Conservation (phyloP, 2,888 invertebrate species). For the Acanthoscelides obtectus region DNA sequence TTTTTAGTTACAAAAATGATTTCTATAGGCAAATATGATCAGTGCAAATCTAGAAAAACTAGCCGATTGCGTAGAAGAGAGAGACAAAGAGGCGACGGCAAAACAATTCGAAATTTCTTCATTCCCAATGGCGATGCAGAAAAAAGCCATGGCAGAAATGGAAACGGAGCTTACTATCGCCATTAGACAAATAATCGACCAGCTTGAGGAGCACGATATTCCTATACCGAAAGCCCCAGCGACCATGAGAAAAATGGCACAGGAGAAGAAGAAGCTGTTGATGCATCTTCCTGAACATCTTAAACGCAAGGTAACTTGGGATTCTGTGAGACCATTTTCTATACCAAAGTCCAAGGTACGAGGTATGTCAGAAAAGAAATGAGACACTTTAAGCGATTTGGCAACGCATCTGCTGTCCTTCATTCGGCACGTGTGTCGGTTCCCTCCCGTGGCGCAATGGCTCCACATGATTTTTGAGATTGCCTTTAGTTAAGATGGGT, state of each 20-base stretch:
- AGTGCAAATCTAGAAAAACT: conserved; percentile 12
- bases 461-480: no score
- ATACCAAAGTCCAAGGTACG: no score
- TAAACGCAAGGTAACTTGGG: conserved; percentile 16
- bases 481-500: no score
- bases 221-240: conserved; percentile 13
- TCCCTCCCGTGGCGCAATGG: no score
- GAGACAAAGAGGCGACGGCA: conserved; percentile 17
- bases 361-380: no score
- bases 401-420: no score
- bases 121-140: conserved; percentile 33
- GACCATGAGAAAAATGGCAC: conserved; percentile 15
- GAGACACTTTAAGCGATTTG: no score
- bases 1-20: not conserved
- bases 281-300: conserved; percentile 25
- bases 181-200: conserved; percentile 16
- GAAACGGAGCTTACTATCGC: conserved; percentile 23
- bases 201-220: conserved; percentile 18
- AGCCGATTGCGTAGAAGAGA: conserved; percentile 15
- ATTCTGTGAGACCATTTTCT: no score
- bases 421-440: no score
- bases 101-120: conserved; percentile 31
- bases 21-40: not conserved
- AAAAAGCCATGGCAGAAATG: conserved; percentile 14
- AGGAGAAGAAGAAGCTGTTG: conserved; percentile 23